Evolutionary conservation across 2,888 invertebrate genomes (phyloP).

Genomic region (Eretmocerus hayati): DNA sequence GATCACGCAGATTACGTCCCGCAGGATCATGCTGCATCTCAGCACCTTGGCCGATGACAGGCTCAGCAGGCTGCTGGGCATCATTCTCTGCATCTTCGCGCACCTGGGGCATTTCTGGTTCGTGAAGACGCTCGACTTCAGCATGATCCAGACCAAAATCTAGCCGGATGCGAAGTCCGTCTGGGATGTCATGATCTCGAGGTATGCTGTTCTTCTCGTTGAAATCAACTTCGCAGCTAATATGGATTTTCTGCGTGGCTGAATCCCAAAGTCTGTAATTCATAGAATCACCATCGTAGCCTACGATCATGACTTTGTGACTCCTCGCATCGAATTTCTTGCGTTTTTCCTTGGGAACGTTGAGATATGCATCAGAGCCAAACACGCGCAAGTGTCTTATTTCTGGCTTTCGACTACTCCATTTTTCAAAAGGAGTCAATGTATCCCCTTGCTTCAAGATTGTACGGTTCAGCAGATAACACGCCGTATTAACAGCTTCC

Average conservation of each 20-base stretch:
- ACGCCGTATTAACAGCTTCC: constrained; percentile 26
- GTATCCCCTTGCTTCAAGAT: constrained; percentile 7
- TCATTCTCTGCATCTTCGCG: not conserved
- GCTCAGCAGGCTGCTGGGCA: not conserved
- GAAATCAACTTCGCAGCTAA: constrained; percentile 7
- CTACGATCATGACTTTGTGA: constrained; percentile 8
- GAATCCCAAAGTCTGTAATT: constrained; percentile 13
- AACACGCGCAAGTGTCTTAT: constrained; percentile 21
- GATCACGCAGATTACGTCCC: not conserved
- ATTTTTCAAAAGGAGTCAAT: constrained; percentile 20
- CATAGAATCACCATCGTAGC: constrained; percentile 13
- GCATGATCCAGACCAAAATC: not conserved
- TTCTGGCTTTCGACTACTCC: constrained; percentile 19
- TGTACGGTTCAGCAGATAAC: constrained; percentile 28
- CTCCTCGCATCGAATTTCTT: constrained; percentile 8
- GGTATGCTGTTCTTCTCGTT: not conserved
- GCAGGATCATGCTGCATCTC: not conserved
- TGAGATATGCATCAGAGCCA: constrained; percentile 23
- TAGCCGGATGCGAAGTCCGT: not conserved
- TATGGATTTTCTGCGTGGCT: not conserved
- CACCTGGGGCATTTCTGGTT: too few species aligned
- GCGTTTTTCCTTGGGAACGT: constrained; percentile 20
- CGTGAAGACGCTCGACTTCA: not conserved
- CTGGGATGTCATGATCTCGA: not conserved
- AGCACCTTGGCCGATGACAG: not conserved